A percentile compares a stretch with the other conserved stretches of the same genome.
Conservation (phyloP, 2,113 vertebrate species). For the cattle (Bos taurus) region ARS-UCD2.0 NC_037343.1:15533501-15534000, state of each 20-base stretch:
- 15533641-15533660: too few relatives aligned
- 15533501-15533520: too few relatives aligned
- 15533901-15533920: not conserved
- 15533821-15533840: not conserved
- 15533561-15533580: too few relatives aligned
- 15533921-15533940: not conserved
- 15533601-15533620: too few relatives aligned
- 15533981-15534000: not conserved
- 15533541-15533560: too few relatives aligned
- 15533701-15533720: too few relatives aligned
- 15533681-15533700: too few relatives aligned
- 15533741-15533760: not conserved
- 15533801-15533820: not conserved
- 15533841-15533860: not conserved
- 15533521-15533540: too few relatives aligned
- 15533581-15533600: too few relatives aligned
- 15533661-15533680: too few relatives aligned
- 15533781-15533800: not conserved
- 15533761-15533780: not conserved
- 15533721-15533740: not conserved
- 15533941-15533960: not conserved
- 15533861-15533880: not conserved
- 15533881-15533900: not conserved
- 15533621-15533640: too few relatives aligned
- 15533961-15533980: not conserved